phyloP scores from a whole-genome alignment of 1,140 invertebrate species.

The Drosophila prosaltans region DNA sequence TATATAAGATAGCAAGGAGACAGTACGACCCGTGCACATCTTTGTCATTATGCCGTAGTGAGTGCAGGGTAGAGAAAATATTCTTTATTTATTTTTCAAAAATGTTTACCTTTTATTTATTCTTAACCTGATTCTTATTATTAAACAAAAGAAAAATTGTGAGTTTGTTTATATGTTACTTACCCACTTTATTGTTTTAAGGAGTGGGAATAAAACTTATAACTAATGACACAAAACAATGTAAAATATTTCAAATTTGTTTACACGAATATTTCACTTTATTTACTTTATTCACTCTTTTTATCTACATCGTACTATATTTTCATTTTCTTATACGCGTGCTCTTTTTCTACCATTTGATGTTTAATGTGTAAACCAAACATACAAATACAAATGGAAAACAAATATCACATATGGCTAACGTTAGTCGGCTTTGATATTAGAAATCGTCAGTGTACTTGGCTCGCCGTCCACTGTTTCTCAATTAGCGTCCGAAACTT shows the following conservation, averaged over 20 bases:
- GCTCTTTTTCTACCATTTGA: conserved; percentile 36
- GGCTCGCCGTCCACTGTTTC: conserved; percentile 6
- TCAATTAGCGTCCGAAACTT: background rate
- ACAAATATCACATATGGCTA: conserved; percentile 18
- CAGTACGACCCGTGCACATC: conserved; percentile 85
- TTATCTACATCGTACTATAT: conserved; percentile 49
- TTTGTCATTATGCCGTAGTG: conserved; percentile 86
- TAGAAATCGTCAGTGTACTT: conserved; percentile 22
- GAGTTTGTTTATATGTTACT: conserved; percentile 34
- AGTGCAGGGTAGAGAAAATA: conserved; percentile 40
- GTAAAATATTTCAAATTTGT: conserved; percentile 26
- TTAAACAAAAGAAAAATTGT: too few relatives aligned
- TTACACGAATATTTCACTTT: conserved; percentile 60
- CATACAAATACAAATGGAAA: conserved; percentile 31
- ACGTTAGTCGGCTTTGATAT: conserved; percentile 31
- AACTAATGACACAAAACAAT: conserved; percentile 27
- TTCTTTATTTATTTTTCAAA: background rate
- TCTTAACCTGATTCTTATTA: too few relatives aligned
- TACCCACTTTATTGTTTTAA: background rate
- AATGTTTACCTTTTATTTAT: conserved; percentile 22
- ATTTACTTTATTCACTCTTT: conserved; percentile 68
- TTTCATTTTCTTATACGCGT: conserved; percentile 41
- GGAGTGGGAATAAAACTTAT: too few relatives aligned
- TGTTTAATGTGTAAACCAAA: conserved; percentile 45
- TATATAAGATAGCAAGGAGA: too few relatives aligned